These are phyloP conservation scores for Pionites leucogaster DNA, from an alignment of 2,113 vertebrate genomes.

Conservation along the genomic window DNA sequence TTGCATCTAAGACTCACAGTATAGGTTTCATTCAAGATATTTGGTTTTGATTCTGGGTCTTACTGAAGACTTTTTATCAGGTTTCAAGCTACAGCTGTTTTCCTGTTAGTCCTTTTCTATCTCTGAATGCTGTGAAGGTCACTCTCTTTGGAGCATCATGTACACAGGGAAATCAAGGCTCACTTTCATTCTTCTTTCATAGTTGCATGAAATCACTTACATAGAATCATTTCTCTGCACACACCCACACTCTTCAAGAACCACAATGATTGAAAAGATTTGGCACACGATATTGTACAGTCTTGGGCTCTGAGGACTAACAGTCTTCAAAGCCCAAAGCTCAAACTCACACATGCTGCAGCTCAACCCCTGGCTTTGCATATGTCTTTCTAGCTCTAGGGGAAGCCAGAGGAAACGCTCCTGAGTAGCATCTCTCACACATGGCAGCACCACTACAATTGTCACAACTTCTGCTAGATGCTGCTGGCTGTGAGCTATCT, in stretches of 20 bases:
- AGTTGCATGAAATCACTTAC: background rate
- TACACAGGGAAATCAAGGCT: background rate
- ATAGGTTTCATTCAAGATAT: background rate
- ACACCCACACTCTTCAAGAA: background rate
- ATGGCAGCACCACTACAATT: background rate
- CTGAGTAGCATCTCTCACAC: background rate
- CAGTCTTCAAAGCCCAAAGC: background rate
- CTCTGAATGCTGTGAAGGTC: background rate
- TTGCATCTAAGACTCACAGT: background rate
- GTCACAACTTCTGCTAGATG: background rate
- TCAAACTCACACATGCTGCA: background rate
- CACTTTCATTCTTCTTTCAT: background rate
- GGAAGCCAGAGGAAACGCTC: background rate
- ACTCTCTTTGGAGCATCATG: rapidly evolving
- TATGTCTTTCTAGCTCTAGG: background rate
- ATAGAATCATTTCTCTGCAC: background rate
- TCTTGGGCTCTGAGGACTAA: background rate
- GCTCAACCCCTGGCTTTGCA: background rate
- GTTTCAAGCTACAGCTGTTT: slow-evolving; percentile 10
- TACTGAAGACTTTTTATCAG: background rate
- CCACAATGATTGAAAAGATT: background rate
- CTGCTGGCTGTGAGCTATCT: background rate
- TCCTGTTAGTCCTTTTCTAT: background rate
- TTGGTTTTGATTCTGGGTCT: slow-evolving; percentile 34
- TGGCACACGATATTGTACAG: background rate